phyloP scores from a whole-genome alignment of 35 echinoderm and acorn worm species.

The Amphiura filiformis region DNA sequence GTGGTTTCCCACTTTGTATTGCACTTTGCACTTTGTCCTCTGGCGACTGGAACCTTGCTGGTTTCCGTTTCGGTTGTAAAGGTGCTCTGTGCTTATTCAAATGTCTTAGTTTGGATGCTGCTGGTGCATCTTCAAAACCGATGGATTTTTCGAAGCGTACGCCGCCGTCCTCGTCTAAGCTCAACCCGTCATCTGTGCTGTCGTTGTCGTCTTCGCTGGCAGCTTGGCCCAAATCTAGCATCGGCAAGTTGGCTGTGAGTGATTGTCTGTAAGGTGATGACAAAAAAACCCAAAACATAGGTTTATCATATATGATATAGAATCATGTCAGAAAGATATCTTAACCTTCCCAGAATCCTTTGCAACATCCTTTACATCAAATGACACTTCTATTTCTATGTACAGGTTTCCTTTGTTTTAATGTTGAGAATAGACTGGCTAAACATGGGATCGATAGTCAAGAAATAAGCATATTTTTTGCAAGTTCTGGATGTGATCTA shows the following conservation, averaged over 20 bases:
- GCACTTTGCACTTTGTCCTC: not conserved
- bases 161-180: conserved; percentile 46
- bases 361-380: not conserved
- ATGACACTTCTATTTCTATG: not conserved
- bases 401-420: not conserved
- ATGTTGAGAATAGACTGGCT: too few species aligned
- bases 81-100: conserved; percentile 87
- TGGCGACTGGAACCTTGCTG: conserved; percentile 38
- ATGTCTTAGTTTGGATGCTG: conserved; percentile 50
- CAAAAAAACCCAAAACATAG: too few species aligned
- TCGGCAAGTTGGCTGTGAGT: conserved; percentile 70
- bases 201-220: conserved; percentile 85
- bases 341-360: too few species aligned
- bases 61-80: conserved; percentile 56
- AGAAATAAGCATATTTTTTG: too few species aligned
- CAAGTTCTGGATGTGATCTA: too few species aligned
- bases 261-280: conserved; percentile 56
- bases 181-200: conserved; percentile 68
- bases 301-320: too few species aligned
- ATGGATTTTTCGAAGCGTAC: conserved; percentile 30
- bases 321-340: too few species aligned
- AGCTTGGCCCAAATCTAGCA: conserved; percentile 59
- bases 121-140: conserved; percentile 67
- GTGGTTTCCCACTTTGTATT: not conserved
- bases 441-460: too few species aligned